Percentiles rank a stretch among this genome's conserved stretches.
Conservation (phyloP, 1,140 invertebrate species). For the Monochamus saltuarius region DNA sequence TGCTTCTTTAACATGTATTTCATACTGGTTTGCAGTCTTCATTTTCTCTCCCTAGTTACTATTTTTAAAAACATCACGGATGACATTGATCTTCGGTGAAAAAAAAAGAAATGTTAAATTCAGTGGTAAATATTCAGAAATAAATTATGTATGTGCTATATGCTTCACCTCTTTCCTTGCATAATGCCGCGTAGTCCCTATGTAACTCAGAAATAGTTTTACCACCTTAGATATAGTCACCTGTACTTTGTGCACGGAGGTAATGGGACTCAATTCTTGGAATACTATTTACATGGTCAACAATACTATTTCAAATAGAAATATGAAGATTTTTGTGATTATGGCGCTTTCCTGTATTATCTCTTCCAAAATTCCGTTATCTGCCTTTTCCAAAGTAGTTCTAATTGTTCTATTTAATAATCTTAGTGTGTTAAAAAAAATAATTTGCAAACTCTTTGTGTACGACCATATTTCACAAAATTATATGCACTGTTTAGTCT, state of each 20-base stretch:
- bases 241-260: conserved; percentile 30
- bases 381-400: too few species aligned
- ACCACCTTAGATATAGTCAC: conserved; percentile 45
- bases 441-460: too few species aligned
- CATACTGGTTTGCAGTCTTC: not conserved
- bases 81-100: conserved; percentile 30
- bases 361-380: conserved; percentile 10
- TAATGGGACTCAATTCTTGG: conserved; percentile 48
- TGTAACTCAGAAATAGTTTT: conserved; percentile 44
- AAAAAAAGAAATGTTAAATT: conserved; percentile 50
- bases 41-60: conserved; percentile 9
- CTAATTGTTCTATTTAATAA: too few species aligned
- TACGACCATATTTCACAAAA: too few species aligned
- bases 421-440: too few species aligned
- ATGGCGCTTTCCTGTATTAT: conserved; percentile 39
- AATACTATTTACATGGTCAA: conserved; percentile 44
- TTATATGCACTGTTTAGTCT: too few species aligned
- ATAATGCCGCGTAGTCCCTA: conserved; percentile 39
- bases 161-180: conserved; percentile 28
- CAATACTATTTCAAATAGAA: conserved; percentile 39
- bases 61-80: conserved; percentile 1
- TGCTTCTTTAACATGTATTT: too few species aligned
- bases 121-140: conserved; percentile 42
- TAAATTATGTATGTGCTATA: conserved; percentile 40
- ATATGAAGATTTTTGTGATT: conserved; percentile 39